Base-by-base conservation (phyloP, 1,140 invertebrate genomes). In the Atta texana region DNA sequence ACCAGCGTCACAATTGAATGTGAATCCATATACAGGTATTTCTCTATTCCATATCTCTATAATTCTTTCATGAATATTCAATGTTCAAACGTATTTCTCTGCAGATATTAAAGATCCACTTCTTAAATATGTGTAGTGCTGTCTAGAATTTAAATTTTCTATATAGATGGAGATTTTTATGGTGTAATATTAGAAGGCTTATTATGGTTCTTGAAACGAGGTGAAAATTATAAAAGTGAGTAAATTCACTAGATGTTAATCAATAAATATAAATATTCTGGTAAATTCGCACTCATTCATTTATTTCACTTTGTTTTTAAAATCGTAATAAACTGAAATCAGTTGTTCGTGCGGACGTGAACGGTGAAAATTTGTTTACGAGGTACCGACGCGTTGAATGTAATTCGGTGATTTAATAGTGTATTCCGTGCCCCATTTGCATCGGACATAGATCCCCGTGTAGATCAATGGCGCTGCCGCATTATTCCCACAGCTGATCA, bases 401-500 rank as follows among this genome's bases (percentile, higher is more conserved):
- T 8, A 18, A 7, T 34, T 49, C 68, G 39, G 39, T 12, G 68
- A 74, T 82, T 82, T 74, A 49, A 84, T 63, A 34, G 39, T 51
- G 53, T 49, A 31, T 72, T 49, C 78, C 34, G 39, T 61, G 53
- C 28, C 28, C 39, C 39, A 74, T 84, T 84, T 84, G 69, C 80
- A 84, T 84, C 39, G 68, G 53, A 34, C 6, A 69, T 49, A 74
- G 80, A 84, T 84, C 80, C 69, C 80, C 39, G 53, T 21, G 71
- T 89, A 89, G 81, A 90, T 89, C 88, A 85, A 82, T 88, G 63
- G 51, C 24, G 71, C 57, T n/a, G 49, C 57, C 51, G 69, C 49
- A 63, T 31, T 80, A 91, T 91, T 91, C 89, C 90, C 90, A 91
- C 90, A 91, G 87, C 87, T 87, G 90, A 91, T 91, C 90, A 91